A percentile compares a stretch with the other conserved stretches of the same genome.
phyloP scores from a whole-genome alignment of 2,113 vertebrate genomes.

The Rhinolophus ferrumequinum region DNA sequence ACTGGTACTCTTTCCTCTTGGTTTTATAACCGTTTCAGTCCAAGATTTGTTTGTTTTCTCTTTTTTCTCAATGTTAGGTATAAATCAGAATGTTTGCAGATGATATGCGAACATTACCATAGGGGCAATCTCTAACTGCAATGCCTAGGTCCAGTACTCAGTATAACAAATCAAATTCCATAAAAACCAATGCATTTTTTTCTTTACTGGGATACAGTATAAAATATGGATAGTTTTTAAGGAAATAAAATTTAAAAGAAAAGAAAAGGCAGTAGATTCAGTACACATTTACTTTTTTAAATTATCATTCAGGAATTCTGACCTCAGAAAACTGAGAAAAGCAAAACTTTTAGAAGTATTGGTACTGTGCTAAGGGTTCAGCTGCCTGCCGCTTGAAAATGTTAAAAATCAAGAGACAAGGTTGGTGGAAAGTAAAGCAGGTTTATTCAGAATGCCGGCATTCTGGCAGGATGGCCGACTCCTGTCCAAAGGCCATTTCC shows the following conservation, averaged over 20 bases:
- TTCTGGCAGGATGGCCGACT: too few relatives aligned
- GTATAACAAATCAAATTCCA: neutral
- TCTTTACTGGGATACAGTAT: neutral
- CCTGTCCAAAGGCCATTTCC: too few relatives aligned
- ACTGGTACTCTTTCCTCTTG: neutral
- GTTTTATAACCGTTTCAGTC: neutral
- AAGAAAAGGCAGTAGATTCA: neutral
- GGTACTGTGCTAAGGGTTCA: too few relatives aligned
- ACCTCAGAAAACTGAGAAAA: slow-evolving; percentile 43
- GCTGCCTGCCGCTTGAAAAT: too few relatives aligned
- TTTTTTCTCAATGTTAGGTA: neutral
- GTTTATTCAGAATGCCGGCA: too few relatives aligned
- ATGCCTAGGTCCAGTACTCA: neutral
- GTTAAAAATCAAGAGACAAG: too few relatives aligned
- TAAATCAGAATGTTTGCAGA: slow-evolving; percentile 15
- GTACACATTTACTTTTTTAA: slow-evolving; percentile 17
- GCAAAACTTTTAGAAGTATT: neutral
- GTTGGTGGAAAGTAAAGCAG: too few relatives aligned
- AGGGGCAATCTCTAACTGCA: neutral
- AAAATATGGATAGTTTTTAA: neutral
- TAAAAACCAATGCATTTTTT: neutral
- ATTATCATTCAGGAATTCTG: slow-evolving; percentile 41
- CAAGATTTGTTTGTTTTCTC: neutral
- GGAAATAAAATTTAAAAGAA: neutral
- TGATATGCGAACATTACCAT: neutral